phyloP scores from a whole-genome alignment of 2,113 vertebrate species.

The Myiagra hebetior region DNA sequence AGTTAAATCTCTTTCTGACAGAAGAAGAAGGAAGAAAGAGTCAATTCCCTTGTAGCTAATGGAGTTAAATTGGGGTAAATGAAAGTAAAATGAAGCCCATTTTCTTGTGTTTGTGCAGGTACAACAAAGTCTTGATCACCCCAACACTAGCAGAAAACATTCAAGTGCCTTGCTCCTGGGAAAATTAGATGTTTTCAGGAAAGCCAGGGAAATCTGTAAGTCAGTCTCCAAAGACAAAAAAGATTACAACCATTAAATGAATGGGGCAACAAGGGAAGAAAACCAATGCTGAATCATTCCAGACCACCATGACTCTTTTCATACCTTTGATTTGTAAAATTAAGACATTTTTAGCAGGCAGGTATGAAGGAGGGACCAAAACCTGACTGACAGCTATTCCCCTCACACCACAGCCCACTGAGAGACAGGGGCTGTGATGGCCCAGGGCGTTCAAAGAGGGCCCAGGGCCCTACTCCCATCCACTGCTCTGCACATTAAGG shows the following conservation, averaged over 20 bases:
- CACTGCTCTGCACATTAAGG: not conserved
- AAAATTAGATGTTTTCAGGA: not conserved
- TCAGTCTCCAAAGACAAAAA: not conserved
- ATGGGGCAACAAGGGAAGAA: not conserved
- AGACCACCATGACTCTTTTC: not conserved
- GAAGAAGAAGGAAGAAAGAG: not conserved
- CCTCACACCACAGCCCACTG: rapidly evolving
- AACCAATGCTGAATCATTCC: rapidly evolving
- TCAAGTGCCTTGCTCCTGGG: not conserved
- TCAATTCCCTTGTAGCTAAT: not conserved
- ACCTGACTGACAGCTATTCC: not conserved
- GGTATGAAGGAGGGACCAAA: not conserved
- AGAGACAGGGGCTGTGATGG: rapidly evolving
- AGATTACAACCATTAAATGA: not conserved
- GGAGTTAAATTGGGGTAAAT: not conserved
- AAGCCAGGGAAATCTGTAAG: not conserved
- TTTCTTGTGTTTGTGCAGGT: not conserved
- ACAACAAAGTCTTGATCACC: not conserved
- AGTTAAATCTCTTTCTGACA: not conserved
- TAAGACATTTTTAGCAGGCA: not conserved
- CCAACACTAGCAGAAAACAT: not conserved
- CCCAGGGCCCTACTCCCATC: not conserved
- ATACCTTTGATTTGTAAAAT: not conserved
- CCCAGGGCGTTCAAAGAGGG: not conserved
- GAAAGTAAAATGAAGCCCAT: not conserved